phyloP scores from a whole-genome alignment of 1,140 invertebrate species.

The Lepidurus couesii region DNA sequence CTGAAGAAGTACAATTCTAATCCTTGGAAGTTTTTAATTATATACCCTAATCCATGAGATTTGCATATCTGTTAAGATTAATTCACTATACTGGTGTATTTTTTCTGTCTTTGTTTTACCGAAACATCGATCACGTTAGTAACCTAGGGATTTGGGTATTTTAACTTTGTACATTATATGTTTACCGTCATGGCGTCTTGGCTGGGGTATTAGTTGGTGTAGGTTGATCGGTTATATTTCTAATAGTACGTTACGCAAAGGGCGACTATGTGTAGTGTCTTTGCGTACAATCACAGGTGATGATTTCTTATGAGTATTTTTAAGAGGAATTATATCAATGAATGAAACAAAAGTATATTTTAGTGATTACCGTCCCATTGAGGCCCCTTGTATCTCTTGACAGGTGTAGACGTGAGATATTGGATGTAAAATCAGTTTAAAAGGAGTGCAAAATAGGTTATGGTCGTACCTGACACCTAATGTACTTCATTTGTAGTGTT shows the following conservation, averaged over 20 bases:
- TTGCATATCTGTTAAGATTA: too few species aligned
- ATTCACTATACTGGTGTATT: too few species aligned
- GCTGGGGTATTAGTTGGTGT: neutral
- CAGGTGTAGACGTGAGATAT: neutral
- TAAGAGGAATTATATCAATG: neutral
- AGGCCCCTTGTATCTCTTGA: neutral
- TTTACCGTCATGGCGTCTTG: too few species aligned
- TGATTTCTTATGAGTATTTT: neutral
- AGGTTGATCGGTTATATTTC: slow-evolving; percentile 1
- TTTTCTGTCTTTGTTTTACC: too few species aligned
- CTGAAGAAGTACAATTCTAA: too few species aligned
- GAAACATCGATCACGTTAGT: too few species aligned
- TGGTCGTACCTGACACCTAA: too few species aligned
- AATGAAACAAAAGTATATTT: neutral
- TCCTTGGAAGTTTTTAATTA: too few species aligned
- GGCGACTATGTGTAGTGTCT: neutral
- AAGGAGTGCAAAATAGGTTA: neutral
- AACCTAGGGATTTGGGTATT: too few species aligned
- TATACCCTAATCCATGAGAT: too few species aligned
- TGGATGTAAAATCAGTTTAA: neutral
- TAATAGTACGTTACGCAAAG: neutral
- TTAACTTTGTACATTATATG: too few species aligned
- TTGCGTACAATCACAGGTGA: neutral
- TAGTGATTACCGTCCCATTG: neutral
- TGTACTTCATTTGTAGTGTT: neutral